Evolutionary conservation across 2,113 vertebrate species (phyloP).

Genomic region (Apaloderma vittatum): DNA sequence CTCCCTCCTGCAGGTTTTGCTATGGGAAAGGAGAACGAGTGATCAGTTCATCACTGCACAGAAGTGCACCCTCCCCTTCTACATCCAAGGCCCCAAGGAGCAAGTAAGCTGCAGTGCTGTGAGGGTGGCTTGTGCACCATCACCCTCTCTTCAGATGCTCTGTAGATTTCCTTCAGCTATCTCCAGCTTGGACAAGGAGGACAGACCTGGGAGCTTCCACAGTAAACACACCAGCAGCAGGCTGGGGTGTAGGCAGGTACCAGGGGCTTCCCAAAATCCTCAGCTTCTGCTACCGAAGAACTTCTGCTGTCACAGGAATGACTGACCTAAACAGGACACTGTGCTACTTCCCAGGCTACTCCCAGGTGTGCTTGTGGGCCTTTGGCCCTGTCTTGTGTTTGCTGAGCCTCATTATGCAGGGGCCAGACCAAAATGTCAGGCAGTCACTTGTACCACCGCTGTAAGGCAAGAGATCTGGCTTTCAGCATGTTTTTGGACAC

Average conservation of each 20-base stretch:
- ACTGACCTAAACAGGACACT: not conserved
- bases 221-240: not conserved
- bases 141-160: not conserved
- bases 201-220: not conserved
- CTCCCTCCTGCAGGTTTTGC: not conserved
- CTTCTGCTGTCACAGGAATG: not conserved
- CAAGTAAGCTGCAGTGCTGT: not conserved
- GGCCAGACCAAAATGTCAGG: not conserved
- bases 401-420: not conserved
- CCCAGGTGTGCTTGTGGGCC: not conserved
- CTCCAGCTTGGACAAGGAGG: not conserved
- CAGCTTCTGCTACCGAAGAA: not conserved
- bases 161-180: not conserved
- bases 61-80: not conserved
- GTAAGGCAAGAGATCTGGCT: not conserved
- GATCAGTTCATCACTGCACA: not conserved
- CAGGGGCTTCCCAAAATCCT: not conserved
- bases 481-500: fast-evolving
- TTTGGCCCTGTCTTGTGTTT: not conserved
- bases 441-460: not conserved
- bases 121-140: not conserved
- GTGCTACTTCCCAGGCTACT: not conserved
- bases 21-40: not conserved
- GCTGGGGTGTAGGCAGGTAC: not conserved
- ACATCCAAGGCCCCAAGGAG: not conserved